Base-by-base conservation (phyloP, 2,797 vertebrate species). In the Sebastes alutus region DNA sequence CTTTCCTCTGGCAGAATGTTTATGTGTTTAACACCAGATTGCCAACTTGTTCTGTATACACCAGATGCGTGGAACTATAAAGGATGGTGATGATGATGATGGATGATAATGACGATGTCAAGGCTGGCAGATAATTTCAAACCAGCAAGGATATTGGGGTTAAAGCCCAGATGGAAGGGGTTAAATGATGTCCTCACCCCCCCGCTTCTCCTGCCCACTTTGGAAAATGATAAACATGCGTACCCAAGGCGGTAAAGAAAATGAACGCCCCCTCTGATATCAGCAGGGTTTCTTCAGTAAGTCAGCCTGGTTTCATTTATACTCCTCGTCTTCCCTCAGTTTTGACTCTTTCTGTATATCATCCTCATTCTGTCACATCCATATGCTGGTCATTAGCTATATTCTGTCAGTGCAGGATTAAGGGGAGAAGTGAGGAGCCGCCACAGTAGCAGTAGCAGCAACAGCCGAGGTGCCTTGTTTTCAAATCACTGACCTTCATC, bases 401-500 rank as follows among this genome's bases (percentile, higher is more conserved):
- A 58, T 85, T 83, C 88, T 78, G 81, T 88, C 85, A 78, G 29
- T 13, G 88, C 74, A 62, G 84, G 86, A 91, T 90, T 87, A 87
- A 62, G 67, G 67, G 63, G 56, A n/a, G 66, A 66, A 68, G 59
- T 10, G 72, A 82, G 27, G 82, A 89, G 86, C 82, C 60, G 59
- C 58, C 59, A 55, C 75, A 71, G 75, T 58, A 16, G 77, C 75
- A 68, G 14, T 68, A 63, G 67, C 76, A 38, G 72, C 55, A 55
- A 29, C 79, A 85, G 78, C 77, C 72, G 75, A 91, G 81, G 78
- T 75, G 80, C 60, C 81, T 91, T 88, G 89, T 89, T 93, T 87
- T 89, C 80, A 81, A 92, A 90, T 80, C 84, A 65, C 77, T 87
- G 91, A 93, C 93, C 91, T 94, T 92, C 87, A 83, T 92, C 88